Conservation (phyloP, 2,113 vertebrate species). For the Carassius carassius region DNA sequence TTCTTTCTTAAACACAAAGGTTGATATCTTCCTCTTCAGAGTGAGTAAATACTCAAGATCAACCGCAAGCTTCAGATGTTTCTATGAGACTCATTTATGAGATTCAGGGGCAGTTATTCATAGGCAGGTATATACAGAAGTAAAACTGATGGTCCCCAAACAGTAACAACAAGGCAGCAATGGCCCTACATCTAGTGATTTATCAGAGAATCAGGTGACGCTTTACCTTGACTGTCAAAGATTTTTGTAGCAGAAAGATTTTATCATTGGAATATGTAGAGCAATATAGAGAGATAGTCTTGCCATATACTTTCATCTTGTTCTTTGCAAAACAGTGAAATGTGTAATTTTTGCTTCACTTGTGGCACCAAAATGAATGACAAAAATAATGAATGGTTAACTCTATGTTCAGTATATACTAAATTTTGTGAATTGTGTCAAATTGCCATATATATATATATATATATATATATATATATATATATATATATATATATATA, state of each 20-base stretch:
- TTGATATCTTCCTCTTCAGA: slow-evolving; percentile 82
- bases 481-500: too few relatives aligned
- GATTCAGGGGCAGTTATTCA: slow-evolving; percentile 69
- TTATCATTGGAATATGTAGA: not conserved
- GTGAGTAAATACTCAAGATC: slow-evolving; percentile 77
- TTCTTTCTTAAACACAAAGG: slow-evolving; percentile 79
- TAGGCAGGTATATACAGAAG: slow-evolving; percentile 77
- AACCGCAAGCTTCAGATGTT: slow-evolving; percentile 79
- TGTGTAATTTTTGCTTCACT: not conserved
- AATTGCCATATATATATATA: too few relatives aligned
- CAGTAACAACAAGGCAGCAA: slow-evolving; percentile 10
- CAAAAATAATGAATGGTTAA: not conserved
- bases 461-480: too few relatives aligned
- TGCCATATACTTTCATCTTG: not conserved
- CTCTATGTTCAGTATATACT: not conserved
- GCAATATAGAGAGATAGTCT: not conserved
- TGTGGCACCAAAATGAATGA: not conserved
- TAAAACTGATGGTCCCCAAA: not conserved
- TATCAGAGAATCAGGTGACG: not conserved
- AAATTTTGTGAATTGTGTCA: not conserved
- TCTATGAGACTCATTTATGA: slow-evolving; percentile 80
- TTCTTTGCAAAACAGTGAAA: not conserved
- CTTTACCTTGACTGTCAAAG: not conserved
- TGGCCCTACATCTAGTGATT: not conserved
- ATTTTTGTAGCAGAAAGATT: not conserved